phyloP scores from a whole-genome alignment of 2,797 vertebrate species.

The Girardinus metallicus region DNA sequence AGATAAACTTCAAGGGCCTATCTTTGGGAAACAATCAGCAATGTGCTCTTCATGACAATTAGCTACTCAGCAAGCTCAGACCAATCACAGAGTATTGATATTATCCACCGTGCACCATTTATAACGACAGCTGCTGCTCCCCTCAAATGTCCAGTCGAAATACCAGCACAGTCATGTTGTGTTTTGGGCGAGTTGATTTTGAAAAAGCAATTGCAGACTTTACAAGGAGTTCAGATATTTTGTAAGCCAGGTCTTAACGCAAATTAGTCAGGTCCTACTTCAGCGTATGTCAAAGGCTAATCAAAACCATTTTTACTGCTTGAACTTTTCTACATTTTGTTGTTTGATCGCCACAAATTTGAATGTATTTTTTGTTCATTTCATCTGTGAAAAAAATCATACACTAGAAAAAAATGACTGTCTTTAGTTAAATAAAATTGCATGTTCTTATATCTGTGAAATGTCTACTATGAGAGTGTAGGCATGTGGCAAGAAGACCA shows the following conservation, averaged over 20 bases:
- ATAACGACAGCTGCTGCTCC: conserved; percentile 62
- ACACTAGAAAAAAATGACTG: not conserved
- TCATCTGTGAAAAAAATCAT: not conserved
- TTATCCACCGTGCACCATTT: conserved; percentile 75
- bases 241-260: conserved; percentile 8
- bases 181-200: conserved; percentile 63
- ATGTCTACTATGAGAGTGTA: conserved; percentile 79
- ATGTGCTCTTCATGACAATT: conserved; percentile 77
- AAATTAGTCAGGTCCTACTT: conserved; percentile 7
- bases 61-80: conserved; percentile 72
- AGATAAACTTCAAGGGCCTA: conserved; percentile 75
- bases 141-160: conserved; percentile 70
- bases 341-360: not conserved
- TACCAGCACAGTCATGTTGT: conserved; percentile 75
- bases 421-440: not conserved
- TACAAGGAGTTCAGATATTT: conserved; percentile 24
- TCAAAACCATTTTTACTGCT: not conserved
- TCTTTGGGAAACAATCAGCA: conserved; percentile 81
- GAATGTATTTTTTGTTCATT: not conserved
- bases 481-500: conserved; percentile 65
- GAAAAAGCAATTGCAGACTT: conserved; percentile 8
- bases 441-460: conserved; percentile 59
- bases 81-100: conserved; percentile 81
- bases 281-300: conserved; percentile 6
- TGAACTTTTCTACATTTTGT: not conserved